phyloP scores from a whole-genome alignment of 2,113 vertebrate genomes.

The Bubo blakistoni region DNA sequence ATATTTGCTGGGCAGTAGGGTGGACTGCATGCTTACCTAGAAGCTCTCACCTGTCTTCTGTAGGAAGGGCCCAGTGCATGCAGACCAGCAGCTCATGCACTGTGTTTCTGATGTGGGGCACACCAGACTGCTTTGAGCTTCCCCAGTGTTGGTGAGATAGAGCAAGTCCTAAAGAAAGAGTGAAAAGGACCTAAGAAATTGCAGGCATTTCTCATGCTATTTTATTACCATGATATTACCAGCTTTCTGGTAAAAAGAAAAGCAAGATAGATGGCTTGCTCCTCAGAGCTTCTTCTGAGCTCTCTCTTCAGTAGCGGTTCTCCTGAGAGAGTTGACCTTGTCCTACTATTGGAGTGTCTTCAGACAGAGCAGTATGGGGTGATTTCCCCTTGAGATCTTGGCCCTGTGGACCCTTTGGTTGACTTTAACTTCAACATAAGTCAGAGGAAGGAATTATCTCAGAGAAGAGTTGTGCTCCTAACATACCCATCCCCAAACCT shows the following conservation, averaged over 20 bases:
- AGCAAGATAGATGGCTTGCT: not conserved
- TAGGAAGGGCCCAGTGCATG: not conserved
- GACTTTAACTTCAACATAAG: not conserved
- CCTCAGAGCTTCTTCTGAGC: not conserved
- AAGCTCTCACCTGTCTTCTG: not conserved
- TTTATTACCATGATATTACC: too few relatives aligned
- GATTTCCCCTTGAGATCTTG: not conserved
- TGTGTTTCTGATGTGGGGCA: not conserved
- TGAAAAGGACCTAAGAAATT: not conserved
- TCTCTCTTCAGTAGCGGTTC: not conserved
- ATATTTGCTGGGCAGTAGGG: not conserved
- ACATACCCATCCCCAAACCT: not conserved
- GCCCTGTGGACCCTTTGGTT: not conserved
- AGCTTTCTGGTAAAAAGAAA: not conserved
- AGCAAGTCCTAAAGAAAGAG: not conserved
- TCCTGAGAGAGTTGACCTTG: not conserved
- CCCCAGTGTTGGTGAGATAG: not conserved
- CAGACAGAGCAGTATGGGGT: not conserved
- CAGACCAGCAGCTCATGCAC: not conserved
- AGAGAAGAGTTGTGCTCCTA: not conserved
- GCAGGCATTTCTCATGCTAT: not conserved
- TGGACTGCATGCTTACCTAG: accelerated
- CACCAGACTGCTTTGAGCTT: not conserved
- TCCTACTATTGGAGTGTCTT: not conserved
- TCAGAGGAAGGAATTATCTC: not conserved